Conservation (phyloP, 2,797 vertebrate genomes). For the Cynodonichthys magdalenae region DNA sequence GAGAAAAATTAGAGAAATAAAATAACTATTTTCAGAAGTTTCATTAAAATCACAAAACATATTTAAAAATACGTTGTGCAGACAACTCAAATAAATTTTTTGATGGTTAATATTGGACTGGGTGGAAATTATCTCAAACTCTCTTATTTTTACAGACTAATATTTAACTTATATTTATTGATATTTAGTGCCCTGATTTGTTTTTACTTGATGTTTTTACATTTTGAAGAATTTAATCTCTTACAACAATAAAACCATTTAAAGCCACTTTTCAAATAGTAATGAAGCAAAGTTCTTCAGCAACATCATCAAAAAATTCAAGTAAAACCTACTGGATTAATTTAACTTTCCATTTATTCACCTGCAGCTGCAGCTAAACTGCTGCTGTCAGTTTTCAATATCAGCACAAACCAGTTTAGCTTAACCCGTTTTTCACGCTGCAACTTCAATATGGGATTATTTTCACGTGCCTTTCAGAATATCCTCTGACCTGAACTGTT, state of each 20-base stretch:
- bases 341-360: neutral
- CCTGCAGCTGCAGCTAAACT: neutral
- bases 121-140: neutral
- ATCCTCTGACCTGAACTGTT: slow-evolving; percentile 31
- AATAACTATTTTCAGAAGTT: too few species aligned
- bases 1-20: too few species aligned
- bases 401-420: slow-evolving; percentile 8
- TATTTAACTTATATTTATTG: too few species aligned
- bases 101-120: too few species aligned
- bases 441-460: slow-evolving; percentile 47
- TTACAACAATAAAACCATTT: neutral
- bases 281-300: neutral
- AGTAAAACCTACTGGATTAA: too few species aligned
- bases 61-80: too few species aligned
- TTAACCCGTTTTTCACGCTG: slow-evolving; percentile 26
- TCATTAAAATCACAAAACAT: too few species aligned
- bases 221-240: neutral
- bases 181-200: too few species aligned
- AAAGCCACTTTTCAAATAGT: neutral
- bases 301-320: too few species aligned
- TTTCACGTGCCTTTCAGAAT: slow-evolving; percentile 32
- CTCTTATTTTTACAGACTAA: too few species aligned
- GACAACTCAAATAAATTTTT: too few species aligned
- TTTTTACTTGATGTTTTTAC: neutral
- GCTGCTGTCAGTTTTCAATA: neutral